These are phyloP conservation scores for Cyrtodaria siliqua DNA, from an alignment of 2,888 invertebrate genomes.

Conservation along the genomic window DNA sequence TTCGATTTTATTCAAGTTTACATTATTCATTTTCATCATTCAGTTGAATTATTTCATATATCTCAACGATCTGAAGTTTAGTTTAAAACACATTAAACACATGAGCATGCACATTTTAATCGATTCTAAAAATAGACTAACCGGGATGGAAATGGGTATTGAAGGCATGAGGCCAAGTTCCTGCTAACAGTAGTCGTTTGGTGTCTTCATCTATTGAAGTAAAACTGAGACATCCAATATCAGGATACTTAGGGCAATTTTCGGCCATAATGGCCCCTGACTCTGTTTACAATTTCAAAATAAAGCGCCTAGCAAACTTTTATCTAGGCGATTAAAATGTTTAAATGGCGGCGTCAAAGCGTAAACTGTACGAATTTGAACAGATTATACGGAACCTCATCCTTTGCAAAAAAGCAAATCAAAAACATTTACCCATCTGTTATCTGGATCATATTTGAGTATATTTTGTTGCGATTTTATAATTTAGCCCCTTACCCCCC, in stretches of 20 bases:
- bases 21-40: too few relatives aligned
- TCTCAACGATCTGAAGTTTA: background rate
- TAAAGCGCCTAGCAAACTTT: conserved; percentile 5
- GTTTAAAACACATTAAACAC: too few relatives aligned
- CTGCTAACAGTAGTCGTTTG: background rate
- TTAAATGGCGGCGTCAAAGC: too few relatives aligned
- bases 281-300: conserved; percentile 6
- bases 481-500: too few relatives aligned
- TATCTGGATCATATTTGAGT: too few relatives aligned
- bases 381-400: too few relatives aligned
- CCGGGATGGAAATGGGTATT: background rate
- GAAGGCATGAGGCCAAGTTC: conserved; percentile 4
- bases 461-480: too few relatives aligned
- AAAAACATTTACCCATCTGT: too few relatives aligned
- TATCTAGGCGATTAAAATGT: background rate
- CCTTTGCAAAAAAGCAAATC: too few relatives aligned
- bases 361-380: too few relatives aligned
- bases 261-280: background rate
- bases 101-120: background rate
- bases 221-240: conserved; percentile 6
- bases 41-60: too few relatives aligned
- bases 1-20: too few relatives aligned
- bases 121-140: background rate
- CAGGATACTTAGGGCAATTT: background rate
- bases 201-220: conserved; percentile 6